Evolutionary conservation across 1,140 invertebrate genomes (phyloP), one percentile per base, ranked within the genome.

Genomic region (Procambarus clarkii): DNA sequence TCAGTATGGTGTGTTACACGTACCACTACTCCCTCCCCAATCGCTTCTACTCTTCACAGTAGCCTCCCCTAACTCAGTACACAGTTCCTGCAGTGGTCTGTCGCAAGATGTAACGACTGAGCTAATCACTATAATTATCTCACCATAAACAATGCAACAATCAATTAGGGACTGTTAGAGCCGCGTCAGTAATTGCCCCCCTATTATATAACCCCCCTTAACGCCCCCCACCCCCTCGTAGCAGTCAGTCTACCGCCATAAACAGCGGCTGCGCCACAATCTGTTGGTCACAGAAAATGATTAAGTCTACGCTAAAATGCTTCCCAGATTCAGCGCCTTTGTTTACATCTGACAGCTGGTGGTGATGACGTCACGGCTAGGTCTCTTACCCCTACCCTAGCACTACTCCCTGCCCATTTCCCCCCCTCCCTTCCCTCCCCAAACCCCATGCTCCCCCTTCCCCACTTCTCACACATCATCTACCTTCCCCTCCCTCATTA

Each of bases 151-250:
- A 86, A 86, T 77, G 78, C 85, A 60, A 58, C 78, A 86, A 86
- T 86, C 85, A 86, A 86, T 86, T 86, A 86, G 85, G 54, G 74
- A 9, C 85, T 86, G 85, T 86, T 86, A 86, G 85, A 86, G 74
- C 71, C 85, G 78, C 74, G 85, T 18, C 15, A 34, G 50, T 86
- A 86, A 86, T 86, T 86, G 78, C 21, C 58, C 71, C 79, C 21
- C 54, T 11, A 54, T 54, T 54, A 13, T 34, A 13, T 44, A 8
- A 9, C 77, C 77, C 21, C 11, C 69, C 69, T n/a, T n/a, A 21
- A 2, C n/a, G 21, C 69, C 69, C 5, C 11, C 4, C 69, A 9
- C 60, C 21, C 7, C 15, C 60, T 18, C 60, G 3, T 15, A 5
- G 11, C 60, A 9, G 11, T 69, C 15, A 0, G 11, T 18, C 60